Evolutionary conservation across 2,888 invertebrate genomes (phyloP).

Genomic region (Epirrhoe tristata): DNA sequence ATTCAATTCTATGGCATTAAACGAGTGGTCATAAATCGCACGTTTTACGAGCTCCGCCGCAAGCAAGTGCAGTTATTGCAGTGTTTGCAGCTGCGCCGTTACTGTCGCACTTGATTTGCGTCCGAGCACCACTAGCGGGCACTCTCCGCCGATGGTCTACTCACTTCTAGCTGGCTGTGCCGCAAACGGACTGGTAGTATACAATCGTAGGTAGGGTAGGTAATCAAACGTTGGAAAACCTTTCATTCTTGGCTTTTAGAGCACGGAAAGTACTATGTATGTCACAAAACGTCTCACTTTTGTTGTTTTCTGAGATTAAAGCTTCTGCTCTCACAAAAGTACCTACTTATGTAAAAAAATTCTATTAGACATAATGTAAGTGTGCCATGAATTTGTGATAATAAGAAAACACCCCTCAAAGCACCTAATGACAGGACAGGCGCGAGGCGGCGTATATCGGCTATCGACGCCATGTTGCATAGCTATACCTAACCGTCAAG

Average conservation of each 20-base stretch:
- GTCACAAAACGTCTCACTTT: not conserved
- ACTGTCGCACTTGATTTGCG: conserved; percentile 17
- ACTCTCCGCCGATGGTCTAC: not conserved
- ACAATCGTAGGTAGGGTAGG: too few species aligned
- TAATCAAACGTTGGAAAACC: not conserved
- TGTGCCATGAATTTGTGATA: not conserved
- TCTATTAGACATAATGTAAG: too few species aligned
- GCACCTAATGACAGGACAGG: not conserved
- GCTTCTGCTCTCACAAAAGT: not conserved
- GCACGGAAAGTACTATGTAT: not conserved
- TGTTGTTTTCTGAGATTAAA: not conserved
- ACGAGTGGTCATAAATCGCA: conserved; percentile 30
- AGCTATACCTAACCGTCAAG: not conserved
- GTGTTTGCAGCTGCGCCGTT: conserved; percentile 15
- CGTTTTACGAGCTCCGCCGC: conserved; percentile 20
- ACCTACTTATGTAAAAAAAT: too few species aligned
- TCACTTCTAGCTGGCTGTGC: not conserved
- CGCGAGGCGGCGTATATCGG: not conserved
- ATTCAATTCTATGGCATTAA: conserved; percentile 24
- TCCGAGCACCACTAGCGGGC: not conserved
- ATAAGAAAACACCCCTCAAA: not conserved
- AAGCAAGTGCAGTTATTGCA: conserved; percentile 13
- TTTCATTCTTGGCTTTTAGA: not conserved
- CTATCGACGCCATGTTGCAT: not conserved
- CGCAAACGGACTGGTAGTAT: too few species aligned